These are phyloP conservation scores for Choristoneura fumiferana DNA, from an alignment of 1,140 invertebrate genomes.

Conservation along the genomic window DNA sequence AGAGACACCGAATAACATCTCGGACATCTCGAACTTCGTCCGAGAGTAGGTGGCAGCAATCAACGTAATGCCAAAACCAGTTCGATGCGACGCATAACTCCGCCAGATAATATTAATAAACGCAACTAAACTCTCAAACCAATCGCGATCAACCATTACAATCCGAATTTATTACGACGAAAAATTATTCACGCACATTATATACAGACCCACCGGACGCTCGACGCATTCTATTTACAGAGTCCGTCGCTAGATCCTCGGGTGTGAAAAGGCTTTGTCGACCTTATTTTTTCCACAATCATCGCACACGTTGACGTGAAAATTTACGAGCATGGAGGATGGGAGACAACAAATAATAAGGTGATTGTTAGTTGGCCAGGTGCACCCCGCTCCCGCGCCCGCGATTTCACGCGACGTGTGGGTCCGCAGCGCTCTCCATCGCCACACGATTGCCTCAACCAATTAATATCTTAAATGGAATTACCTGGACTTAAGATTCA, in stretches of 20 bases:
- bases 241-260: conserved; percentile 43
- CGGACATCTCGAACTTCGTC: conserved; percentile 40
- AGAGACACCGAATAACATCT: conserved; percentile 46
- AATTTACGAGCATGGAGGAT: conserved; percentile 76
- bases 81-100: conserved; percentile 20
- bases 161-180: conserved; percentile 76
- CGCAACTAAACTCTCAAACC: conserved; percentile 60
- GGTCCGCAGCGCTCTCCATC: conserved; percentile 42
- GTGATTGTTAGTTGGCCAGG: conserved; percentile 59
- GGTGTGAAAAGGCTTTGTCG: conserved; percentile 71
- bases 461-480: conserved; percentile 71
- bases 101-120: conserved; percentile 64
- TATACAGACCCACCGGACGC: conserved; percentile 40
- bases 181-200: conserved; percentile 76
- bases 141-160: conserved; percentile 68
- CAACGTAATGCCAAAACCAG: conserved; percentile 41
- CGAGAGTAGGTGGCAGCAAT: conserved; percentile 58
- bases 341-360: conserved; percentile 76
- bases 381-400: conserved; percentile 58
- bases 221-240: conserved; percentile 53
- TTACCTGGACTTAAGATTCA: conserved; percentile 42
- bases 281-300: conserved; percentile 69
- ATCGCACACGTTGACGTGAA: conserved; percentile 75
- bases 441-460: conserved; percentile 36
- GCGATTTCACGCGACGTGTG: conserved; percentile 75